These are phyloP conservation scores for Adoxophyes honmai DNA, from an alignment of 1,140 invertebrate species.

Conservation along the genomic window DNA sequence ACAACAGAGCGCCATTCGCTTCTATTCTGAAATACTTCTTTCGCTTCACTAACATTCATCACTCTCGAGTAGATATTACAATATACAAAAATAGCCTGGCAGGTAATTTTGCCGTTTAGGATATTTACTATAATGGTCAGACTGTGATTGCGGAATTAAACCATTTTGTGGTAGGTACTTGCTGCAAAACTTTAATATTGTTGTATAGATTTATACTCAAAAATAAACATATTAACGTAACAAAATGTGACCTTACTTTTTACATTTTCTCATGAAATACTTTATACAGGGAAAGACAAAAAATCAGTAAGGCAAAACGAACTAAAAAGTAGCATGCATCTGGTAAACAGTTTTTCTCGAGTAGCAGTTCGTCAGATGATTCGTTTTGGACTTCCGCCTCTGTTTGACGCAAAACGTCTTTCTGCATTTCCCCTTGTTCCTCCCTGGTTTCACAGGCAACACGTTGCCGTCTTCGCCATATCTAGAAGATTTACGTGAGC, in stretches of 20 bases:
- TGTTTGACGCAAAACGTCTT: slow-evolving; percentile 40
- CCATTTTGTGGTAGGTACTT: too few relatives aligned
- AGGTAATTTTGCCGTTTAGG: too few relatives aligned
- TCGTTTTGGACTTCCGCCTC: slow-evolving; percentile 34
- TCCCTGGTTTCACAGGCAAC: slow-evolving; percentile 27
- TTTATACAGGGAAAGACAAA: not conserved
- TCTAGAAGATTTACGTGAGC: too few relatives aligned
- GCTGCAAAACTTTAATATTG: not conserved
- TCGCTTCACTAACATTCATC: too few relatives aligned
- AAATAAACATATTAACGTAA: slow-evolving; percentile 1
- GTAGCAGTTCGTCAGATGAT: not conserved
- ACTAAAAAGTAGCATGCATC: not conserved
- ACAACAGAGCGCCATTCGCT: too few relatives aligned
- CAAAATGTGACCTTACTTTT: not conserved
- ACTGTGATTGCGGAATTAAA: too few relatives aligned
- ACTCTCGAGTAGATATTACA: too few relatives aligned
- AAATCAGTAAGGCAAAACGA: not conserved
- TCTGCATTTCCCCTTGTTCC: slow-evolving; percentile 41
- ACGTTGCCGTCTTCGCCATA: slow-evolving; percentile 6
- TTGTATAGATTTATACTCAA: not conserved
- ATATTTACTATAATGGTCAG: too few relatives aligned
- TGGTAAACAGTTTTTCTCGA: not conserved
- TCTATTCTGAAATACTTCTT: too few relatives aligned
- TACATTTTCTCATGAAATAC: too few relatives aligned
- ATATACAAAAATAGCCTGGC: too few relatives aligned